Percentiles rank a stretch among this genome's conserved stretches.
phyloP scores from a whole-genome alignment of 2,113 vertebrate genomes.

The Cyprinus carpio region DNA sequence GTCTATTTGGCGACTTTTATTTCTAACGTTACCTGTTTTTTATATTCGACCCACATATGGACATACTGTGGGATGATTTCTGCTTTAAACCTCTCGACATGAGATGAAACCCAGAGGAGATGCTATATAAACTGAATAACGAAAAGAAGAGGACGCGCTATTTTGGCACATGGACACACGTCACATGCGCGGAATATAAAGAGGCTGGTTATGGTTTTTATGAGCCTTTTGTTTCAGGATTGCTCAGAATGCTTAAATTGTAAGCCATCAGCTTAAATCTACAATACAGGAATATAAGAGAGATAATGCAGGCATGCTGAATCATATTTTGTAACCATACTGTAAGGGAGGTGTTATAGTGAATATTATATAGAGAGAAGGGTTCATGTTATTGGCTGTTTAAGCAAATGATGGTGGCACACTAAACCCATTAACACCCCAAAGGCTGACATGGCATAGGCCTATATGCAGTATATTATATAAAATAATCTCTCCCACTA shows the following conservation, averaged over 20 bases:
- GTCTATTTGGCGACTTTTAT: no score
- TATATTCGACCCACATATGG: no score
- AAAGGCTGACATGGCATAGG: background rate
- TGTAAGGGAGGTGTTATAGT: background rate
- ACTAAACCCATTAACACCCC: background rate
- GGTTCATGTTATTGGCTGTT: background rate
- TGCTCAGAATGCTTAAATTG: no score
- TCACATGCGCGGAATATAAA: no score
- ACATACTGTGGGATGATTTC: no score
- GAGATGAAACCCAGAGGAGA: no score
- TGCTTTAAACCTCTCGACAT: no score
- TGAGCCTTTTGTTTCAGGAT: background rate
- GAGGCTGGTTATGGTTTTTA: background rate
- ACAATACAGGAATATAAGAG: background rate
- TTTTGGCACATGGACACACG: no score
- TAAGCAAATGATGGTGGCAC: background rate
- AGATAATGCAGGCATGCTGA: conserved; percentile 3
- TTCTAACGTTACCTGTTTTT: no score
- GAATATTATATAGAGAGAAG: background rate
- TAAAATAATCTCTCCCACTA: background rate
- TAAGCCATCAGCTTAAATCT: no score
- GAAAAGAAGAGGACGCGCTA: no score
- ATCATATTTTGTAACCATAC: background rate
- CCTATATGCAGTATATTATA: background rate
- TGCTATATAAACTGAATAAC: no score